These are phyloP conservation scores for Nemapogon koenigi DNA, from an alignment of 2,888 invertebrate species.

Conservation along the genomic window DNA sequence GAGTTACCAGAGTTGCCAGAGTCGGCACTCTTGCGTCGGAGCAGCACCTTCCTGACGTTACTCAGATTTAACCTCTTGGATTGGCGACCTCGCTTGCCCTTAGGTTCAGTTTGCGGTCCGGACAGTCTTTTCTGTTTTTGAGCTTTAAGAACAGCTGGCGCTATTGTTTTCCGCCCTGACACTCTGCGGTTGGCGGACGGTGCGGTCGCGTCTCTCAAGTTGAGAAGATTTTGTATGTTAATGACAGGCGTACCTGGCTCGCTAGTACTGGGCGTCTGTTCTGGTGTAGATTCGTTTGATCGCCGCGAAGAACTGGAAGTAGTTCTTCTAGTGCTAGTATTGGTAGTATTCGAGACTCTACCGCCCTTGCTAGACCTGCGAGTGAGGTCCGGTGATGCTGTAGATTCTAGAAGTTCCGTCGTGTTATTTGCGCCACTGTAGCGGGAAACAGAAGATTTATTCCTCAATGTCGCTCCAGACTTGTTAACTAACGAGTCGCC, in stretches of 20 bases:
- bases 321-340: too few relatives aligned
- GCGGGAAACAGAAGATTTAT: too few relatives aligned
- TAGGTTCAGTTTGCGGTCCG: conserved; percentile 19
- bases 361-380: too few relatives aligned
- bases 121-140: conserved; percentile 33
- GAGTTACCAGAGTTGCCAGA: conserved; percentile 21
- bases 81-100: conserved; percentile 17
- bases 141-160: conserved; percentile 14
- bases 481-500: too few relatives aligned
- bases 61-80: conserved; percentile 2
- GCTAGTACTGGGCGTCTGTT: conserved; percentile 29
- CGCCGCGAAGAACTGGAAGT: too few relatives aligned
- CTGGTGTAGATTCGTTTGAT: conserved; percentile 27
- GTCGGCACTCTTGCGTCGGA: conserved; percentile 9
- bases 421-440: too few relatives aligned
- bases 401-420: too few relatives aligned
- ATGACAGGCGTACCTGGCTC: conserved; percentile 40
- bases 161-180: conserved; percentile 15
- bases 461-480: too few relatives aligned
- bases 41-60: conserved; percentile 16
- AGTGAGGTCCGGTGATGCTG: too few relatives aligned
- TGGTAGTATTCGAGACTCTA: too few relatives aligned
- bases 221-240: conserved; percentile 36
- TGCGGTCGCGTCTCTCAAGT: conserved; percentile 28
- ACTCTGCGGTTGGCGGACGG: too few relatives aligned